Evolutionary conservation across 2,113 vertebrate genomes (phyloP), one percentile per base, ranked within the genome.

Genomic region (Leptosomus discolor): DNA sequence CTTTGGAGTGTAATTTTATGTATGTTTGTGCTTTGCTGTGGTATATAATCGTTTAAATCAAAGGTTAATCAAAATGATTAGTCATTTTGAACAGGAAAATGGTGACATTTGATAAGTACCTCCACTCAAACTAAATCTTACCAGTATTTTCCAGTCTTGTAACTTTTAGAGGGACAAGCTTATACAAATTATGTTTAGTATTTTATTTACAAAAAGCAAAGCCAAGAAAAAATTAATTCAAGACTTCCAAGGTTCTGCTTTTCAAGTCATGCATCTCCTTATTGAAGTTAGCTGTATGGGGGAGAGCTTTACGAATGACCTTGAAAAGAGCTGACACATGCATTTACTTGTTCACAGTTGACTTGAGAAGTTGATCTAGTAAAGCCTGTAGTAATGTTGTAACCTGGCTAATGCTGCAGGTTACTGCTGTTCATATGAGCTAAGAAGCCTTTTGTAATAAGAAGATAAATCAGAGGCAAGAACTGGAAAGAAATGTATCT

Each of bases 21-120:
- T 94, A 23, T 89, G 80, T 91, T 96, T 96, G 27, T 96, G 88
- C 94, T 97, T 97, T 94, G 61, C 92, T 95, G 80, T 87, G 77
- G 87, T 94, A 80, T 63, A 82, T 94, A 95, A 95, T 95, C 12
- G 94, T 94, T 96, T 91, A 91, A 94, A 97, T 97, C 97, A 95
- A 94, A 95, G 92, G 89, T 82, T 95, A 97, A 94, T 95, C 96
- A 94, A 92, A 95, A 91, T 94, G 77, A 95, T 95, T 94, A 91
- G 65, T 92, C 69, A 68, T 97, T 97, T 95, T 95, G 81, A 94
- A 85, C 93, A 95, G 92, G 89, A 94, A 94, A 95, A 95, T 0
- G 26, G 76, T 96, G 95, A 95, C 89, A 92, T 97, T 95, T 96
- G 84, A 82, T 92, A 97, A 96, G 87, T 92, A 76, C 89, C 48